These are phyloP conservation scores for Achlya flavicornis DNA, from an alignment of 2,888 invertebrate genomes.

Conservation along the genomic window DNA sequence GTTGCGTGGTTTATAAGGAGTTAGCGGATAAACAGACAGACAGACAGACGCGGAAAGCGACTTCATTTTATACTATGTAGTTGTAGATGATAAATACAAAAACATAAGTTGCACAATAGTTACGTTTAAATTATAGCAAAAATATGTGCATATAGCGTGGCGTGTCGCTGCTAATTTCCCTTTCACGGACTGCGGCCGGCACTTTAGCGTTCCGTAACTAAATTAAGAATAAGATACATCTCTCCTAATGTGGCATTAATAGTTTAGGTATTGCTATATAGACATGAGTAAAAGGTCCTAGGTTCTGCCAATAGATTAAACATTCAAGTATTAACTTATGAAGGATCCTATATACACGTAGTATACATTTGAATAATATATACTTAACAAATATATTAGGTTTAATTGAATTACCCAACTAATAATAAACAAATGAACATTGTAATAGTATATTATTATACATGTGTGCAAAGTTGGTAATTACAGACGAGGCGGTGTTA, in stretches of 20 bases:
- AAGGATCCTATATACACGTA: no score
- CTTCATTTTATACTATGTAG: no score
- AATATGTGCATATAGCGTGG: slow-evolving; percentile 34
- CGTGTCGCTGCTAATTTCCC: slow-evolving; percentile 45
- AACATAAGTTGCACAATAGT: slow-evolving; percentile 12
- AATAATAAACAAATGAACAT: neutral
- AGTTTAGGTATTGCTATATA: neutral
- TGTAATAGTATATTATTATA: no score
- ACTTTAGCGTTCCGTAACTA: slow-evolving; percentile 3
- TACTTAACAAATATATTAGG: neutral
- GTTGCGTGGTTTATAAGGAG: no score
- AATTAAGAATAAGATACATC: neutral
- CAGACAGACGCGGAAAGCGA: no score
- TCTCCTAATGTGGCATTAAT: neutral
- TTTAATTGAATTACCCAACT: neutral
- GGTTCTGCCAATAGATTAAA: neutral
- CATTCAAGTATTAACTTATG: neutral
- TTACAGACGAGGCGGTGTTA: no score
- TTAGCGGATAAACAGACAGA: no score
- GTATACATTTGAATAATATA: no score
- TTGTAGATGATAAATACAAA: neutral
- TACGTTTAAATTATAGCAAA: slow-evolving; percentile 7
- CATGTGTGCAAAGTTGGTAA: no score
- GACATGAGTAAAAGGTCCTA: neutral
- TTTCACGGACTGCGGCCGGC: slow-evolving; percentile 45